phyloP scores from a whole-genome alignment of 2,797 vertebrate genomes.

The Apodemus agrarius region DNA sequence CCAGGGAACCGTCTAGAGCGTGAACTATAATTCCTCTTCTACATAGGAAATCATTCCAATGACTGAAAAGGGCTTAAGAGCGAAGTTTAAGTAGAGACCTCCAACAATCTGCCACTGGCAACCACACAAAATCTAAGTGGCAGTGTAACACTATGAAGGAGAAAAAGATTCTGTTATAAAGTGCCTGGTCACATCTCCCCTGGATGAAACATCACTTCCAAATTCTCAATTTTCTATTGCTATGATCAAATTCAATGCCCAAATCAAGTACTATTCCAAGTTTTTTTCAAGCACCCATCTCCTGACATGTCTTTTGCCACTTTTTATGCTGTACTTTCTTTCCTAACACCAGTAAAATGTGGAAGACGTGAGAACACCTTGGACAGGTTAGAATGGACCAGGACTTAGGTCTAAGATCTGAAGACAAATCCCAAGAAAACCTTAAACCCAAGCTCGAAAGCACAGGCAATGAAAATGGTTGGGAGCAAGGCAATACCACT shows the following conservation, averaged over 20 bases:
- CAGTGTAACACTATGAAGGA: background rate
- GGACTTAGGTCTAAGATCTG: background rate
- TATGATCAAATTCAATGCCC: background rate
- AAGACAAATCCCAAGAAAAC: background rate
- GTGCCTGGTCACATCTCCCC: background rate
- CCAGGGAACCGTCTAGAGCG: background rate
- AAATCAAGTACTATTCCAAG: background rate
- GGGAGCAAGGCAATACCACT: background rate
- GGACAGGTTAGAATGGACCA: background rate
- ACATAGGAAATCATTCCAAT: background rate
- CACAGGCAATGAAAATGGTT: background rate
- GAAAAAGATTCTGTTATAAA: background rate
- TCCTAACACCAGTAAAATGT: background rate
- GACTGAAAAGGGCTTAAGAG: background rate
- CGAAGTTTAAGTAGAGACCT: background rate
- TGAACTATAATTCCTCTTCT: background rate
- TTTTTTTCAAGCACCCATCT: background rate
- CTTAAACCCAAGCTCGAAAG: background rate
- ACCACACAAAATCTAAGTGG: background rate
- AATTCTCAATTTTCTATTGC: background rate
- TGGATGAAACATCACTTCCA: background rate
- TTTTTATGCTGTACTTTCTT: background rate
- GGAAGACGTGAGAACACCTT: background rate
- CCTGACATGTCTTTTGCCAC: background rate
- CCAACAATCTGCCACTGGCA: background rate